Evolutionary conservation across 2,113 vertebrate genomes (phyloP).

Genomic region (Neotragus pygmaeus): DNA sequence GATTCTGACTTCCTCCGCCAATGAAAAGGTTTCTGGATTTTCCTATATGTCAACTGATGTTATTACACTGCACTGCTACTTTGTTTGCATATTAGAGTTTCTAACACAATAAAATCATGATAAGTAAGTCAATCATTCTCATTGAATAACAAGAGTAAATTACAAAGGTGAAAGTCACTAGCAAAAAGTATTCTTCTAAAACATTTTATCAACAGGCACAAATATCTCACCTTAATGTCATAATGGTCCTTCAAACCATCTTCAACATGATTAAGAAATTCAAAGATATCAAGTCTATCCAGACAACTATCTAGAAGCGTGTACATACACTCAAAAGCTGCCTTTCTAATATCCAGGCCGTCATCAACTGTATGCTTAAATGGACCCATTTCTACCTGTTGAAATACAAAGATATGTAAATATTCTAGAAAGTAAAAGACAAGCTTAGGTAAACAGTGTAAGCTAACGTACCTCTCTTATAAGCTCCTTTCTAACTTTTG

Average conservation of each 20-base stretch:
- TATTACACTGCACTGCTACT: not conserved
- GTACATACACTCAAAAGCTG: constrained; percentile 99
- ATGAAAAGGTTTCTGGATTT: not conserved
- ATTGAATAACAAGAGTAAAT: not conserved
- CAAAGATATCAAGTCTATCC: constrained; percentile 98
- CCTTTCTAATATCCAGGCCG: constrained; percentile 95
- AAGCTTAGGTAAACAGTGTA: not conserved
- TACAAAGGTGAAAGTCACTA: not conserved
- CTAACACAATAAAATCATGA: not conserved
- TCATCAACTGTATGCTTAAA: constrained; percentile 99
- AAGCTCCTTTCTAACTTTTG: constrained; percentile 98
- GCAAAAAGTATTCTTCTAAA: constrained; percentile 5
- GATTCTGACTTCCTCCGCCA: not conserved
- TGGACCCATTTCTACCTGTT: constrained; percentile 98
- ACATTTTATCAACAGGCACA: constrained; percentile 6
- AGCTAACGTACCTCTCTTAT: constrained; percentile 91
- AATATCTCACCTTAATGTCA: constrained; percentile 93
- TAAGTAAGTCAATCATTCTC: not conserved
- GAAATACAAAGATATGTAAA: constrained; percentile 8
- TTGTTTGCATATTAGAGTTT: not conserved
- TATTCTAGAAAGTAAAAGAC: not conserved
- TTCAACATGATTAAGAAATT: constrained; percentile 98
- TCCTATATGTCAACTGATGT: not conserved
- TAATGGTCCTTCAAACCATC: constrained; percentile 99
- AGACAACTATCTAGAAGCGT: constrained; percentile 98